Percentiles rank a stretch among this genome's conserved stretches.
phyloP scores from a whole-genome alignment of 2,888 invertebrate species.

The Standfussiana lucernea region DNA sequence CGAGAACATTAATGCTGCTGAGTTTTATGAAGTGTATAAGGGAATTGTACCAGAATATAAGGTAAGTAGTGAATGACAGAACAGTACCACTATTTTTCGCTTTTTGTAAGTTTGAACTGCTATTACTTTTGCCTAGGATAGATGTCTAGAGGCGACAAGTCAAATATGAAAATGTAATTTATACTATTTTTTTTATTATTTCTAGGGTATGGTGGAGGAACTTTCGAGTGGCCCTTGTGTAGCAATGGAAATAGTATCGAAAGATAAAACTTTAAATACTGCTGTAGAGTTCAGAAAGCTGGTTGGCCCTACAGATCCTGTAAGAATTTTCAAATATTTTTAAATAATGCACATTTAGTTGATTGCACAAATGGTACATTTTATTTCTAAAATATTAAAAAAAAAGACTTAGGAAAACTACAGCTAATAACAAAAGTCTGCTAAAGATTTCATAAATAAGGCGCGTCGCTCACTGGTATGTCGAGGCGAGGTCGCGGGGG shows the following conservation, averaged over 20 bases:
- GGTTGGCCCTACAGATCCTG: conserved; percentile 97
- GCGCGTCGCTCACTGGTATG: no score
- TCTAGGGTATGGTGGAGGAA: conserved; percentile 95
- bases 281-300: conserved; percentile 95
- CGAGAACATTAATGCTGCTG: conserved; percentile 95
- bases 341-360: neutral
- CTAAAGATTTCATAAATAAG: neutral
- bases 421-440: neutral
- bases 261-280: conserved; percentile 90
- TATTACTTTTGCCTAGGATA: neutral
- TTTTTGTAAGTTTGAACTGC: neutral
- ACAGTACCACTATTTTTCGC: neutral
- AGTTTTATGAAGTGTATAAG: conserved; percentile 98
- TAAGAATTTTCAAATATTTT: conserved; percentile 80
- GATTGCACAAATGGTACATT: neutral
- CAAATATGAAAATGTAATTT: neutral
- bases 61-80: conserved; percentile 72
- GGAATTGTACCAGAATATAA: conserved; percentile 95
- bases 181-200: conserved; percentile 21
- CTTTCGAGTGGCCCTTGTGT: conserved; percentile 96
- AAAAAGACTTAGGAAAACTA: neutral
- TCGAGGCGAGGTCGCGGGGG: no score
- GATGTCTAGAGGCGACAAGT: neutral
- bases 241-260: conserved; percentile 95
- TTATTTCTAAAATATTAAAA: neutral